Evolutionary conservation across 2,888 invertebrate genomes (phyloP), one percentile per base, ranked within the genome.

Genomic region (Gryllus longicercus): DNA sequence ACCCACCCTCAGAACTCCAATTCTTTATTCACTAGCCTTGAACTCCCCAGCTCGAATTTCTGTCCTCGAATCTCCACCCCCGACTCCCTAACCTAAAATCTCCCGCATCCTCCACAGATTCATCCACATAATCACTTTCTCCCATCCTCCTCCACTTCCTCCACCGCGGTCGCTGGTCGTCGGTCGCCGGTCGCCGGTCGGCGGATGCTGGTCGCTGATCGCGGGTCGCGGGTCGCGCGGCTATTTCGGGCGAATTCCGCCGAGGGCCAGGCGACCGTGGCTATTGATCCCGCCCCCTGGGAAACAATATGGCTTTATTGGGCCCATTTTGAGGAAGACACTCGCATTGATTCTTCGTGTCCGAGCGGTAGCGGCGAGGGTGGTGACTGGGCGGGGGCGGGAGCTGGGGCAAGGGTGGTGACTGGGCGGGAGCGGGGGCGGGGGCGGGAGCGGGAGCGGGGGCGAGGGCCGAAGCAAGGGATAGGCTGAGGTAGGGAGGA

Each of bases 301-400:
- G 63, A 63, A 63, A 63, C 63, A 63, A 63, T 63, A 63, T 63
- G 63, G 63, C 63, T 63, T 63, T 63, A 63, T 63, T 63, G 63
- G 63, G 63, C 63, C 63, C 16, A 63, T 63, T 63, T 63, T 63
- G 63, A 18, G n/a, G 63, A 63, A 63, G 16, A 14, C 63, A n/a
- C n/a, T n/a, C 63, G 63, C 63, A 63, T 63, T 63, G 63, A 63
- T 63, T 63, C 63, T 63, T 63, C 63, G 63, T 63, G 63, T 18
- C n/a, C 63, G 63, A n/a, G n/a, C n/a, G n/a, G 63, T 8, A 10
- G 63, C 3, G n/a, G 14, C 63, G 63, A 18, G 63, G 2, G 12
- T 5, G 4, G 63, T 2, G 12, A 63, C 2, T 5, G 4, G 63
- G 63, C 18, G 12, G 63, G 2, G 63, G 2, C 4, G 51, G 51